A percentile compares a stretch with the other conserved stretches of the same genome.
phyloP scores from a whole-genome alignment of 2,113 vertebrate species.

The Hydrochoerus hydrochaeris region DNA sequence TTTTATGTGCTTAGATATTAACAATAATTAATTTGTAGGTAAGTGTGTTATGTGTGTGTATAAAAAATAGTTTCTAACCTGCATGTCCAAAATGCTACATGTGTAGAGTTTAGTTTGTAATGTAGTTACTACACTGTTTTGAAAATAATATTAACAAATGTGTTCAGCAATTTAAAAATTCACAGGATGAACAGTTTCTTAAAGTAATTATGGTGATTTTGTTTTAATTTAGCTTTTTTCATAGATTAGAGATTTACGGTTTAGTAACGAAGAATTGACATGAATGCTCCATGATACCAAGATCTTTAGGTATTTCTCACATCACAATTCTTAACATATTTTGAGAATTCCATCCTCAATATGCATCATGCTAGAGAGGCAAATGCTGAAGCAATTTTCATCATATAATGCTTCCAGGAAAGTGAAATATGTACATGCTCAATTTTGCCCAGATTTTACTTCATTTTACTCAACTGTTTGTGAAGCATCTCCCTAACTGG shows the following conservation, averaged over 20 bases:
- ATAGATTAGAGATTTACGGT: neutral
- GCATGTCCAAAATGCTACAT: neutral
- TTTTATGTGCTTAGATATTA: neutral
- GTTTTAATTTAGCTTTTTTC: neutral
- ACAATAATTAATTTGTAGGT: neutral
- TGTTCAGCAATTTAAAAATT: neutral
- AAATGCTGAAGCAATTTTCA: neutral
- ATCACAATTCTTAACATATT: neutral
- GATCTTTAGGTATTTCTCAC: neutral
- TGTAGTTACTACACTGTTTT: neutral
- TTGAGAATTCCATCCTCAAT: neutral
- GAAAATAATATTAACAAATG: neutral
- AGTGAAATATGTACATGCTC: neutral
- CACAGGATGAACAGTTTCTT: neutral
- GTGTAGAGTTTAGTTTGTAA: neutral
- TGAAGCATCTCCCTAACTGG: neutral
- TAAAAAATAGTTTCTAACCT: neutral
- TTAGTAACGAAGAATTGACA: neutral
- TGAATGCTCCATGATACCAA: accelerated
- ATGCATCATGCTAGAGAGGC: neutral
- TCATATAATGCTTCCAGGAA: neutral
- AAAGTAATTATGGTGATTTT: neutral
- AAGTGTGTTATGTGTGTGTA: neutral
- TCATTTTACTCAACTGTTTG: neutral
- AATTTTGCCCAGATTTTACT: neutral